Evolutionary conservation across 2,888 invertebrate genomes (phyloP).

Genomic region (Teleogryllus oceanicus): DNA sequence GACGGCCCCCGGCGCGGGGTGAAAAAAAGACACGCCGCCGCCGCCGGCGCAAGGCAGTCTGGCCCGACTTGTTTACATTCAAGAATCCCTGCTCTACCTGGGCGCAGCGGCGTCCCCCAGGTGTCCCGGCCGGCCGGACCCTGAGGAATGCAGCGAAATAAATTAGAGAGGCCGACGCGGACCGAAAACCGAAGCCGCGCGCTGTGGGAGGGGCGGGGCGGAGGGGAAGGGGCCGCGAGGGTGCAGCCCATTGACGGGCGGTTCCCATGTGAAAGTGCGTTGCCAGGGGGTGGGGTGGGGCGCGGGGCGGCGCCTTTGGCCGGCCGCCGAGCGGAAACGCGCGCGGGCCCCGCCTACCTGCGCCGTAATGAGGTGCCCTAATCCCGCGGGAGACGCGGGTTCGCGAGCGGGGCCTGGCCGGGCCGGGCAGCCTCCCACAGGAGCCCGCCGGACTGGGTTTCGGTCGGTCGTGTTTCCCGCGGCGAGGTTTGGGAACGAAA

Average conservation of each 20-base stretch:
- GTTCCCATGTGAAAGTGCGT: conserved; percentile 23
- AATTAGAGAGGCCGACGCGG: conserved; percentile 32
- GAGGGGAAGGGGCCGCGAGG: neutral
- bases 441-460: neutral
- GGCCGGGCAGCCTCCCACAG: neutral
- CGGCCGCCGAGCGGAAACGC: conserved; percentile 1
- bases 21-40: conserved; percentile 12
- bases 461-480: neutral
- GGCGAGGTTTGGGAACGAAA: too few relatives aligned
- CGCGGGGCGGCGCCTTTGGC: neutral
- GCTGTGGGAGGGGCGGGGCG: too few relatives aligned
- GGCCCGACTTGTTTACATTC: conserved; percentile 32
- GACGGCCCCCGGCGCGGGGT: neutral
- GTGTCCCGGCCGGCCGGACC: conserved; percentile 28
- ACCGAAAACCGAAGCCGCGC: neutral
- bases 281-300: neutral
- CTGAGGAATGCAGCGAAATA: conserved; percentile 35
- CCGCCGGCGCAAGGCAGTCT: conserved; percentile 34
- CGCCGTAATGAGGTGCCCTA: neutral
- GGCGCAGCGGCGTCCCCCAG: conserved; percentile 26
- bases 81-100: conserved; percentile 25
- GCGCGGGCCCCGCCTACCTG: neutral
- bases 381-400: neutral
- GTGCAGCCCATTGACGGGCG: neutral
- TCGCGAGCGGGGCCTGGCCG: neutral